These are phyloP conservation scores for Sarcophaga peregrina DNA, from an alignment of 1,140 invertebrate genomes.

Conservation along the genomic window DNA sequence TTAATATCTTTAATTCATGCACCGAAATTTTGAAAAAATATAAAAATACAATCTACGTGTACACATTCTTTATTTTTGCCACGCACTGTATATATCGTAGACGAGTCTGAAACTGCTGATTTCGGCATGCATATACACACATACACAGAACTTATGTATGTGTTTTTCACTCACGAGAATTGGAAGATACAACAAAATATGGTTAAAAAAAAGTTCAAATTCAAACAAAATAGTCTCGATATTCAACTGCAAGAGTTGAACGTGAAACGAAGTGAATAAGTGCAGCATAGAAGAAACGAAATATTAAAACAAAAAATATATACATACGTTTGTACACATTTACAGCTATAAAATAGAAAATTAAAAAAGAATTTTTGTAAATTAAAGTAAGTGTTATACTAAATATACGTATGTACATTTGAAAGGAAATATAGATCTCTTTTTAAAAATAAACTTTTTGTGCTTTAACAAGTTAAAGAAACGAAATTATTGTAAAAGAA, in stretches of 20 bases:
- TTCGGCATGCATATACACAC: slow-evolving; percentile 9
- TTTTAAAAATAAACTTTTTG: neutral
- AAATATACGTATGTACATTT: too few species aligned
- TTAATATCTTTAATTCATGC: too few species aligned
- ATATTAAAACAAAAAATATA: slow-evolving; percentile 9
- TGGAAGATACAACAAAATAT: slow-evolving; percentile 25
- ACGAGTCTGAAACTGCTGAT: slow-evolving; percentile 14
- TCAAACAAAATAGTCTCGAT: slow-evolving; percentile 32
- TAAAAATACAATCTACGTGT: too few species aligned
- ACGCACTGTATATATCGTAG: too few species aligned
- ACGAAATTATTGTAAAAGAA: neutral
- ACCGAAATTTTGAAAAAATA: too few species aligned
- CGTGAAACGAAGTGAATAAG: slow-evolving; percentile 31
- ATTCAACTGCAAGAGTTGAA: slow-evolving; percentile 33
- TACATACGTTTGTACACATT: neutral
- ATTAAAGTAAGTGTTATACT: slow-evolving; percentile 14
- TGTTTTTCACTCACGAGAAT: neutral
- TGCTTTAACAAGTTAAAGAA: neutral
- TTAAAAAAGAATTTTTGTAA: slow-evolving; percentile 14
- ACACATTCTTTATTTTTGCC: too few species aligned
- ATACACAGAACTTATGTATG: neutral
- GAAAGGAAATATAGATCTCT: too few species aligned
- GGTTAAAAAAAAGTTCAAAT: slow-evolving; percentile 6
- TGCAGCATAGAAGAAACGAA: slow-evolving; percentile 24
- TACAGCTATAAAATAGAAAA: neutral